Conservation (phyloP, 1,140 invertebrate genomes). For the Macrostomum lignano region DNA sequence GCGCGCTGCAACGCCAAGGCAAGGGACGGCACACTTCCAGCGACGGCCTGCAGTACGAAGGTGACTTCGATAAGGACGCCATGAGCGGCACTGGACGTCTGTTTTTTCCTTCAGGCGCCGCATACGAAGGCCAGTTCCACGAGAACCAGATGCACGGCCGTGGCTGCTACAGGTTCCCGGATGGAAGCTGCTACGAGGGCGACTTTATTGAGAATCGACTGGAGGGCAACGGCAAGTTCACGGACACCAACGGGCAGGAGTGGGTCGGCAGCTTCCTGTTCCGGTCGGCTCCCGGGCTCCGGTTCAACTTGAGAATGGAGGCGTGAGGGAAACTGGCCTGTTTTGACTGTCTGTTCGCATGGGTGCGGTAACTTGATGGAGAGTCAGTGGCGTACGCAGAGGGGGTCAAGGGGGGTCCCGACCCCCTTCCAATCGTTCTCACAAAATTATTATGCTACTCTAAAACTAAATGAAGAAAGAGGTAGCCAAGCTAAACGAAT, state of each 20-base stretch:
- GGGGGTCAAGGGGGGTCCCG: too few relatives aligned
- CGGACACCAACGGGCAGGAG: constrained; percentile 17
- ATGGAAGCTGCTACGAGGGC: constrained; percentile 22
- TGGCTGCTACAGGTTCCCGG: constrained; percentile 23
- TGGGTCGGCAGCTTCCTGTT: too few relatives aligned
- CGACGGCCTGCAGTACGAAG: constrained; percentile 19
- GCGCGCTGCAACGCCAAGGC: constrained; percentile 16
- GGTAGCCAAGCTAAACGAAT: too few relatives aligned
- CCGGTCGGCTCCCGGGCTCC: too few relatives aligned
- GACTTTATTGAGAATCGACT: constrained; percentile 23
- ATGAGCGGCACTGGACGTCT: constrained; percentile 21
- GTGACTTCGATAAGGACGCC: constrained; percentile 18
- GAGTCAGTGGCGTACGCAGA: too few relatives aligned
- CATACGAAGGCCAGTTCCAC: constrained; percentile 19
- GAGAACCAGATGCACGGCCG: constrained; percentile 24
- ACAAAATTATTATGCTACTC: too few relatives aligned
- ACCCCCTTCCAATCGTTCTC: too few relatives aligned
- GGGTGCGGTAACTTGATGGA: too few relatives aligned
- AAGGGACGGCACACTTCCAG: constrained; percentile 14
- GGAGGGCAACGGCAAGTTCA: constrained; percentile 19
- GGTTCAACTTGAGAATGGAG: too few relatives aligned
- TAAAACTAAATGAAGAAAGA: too few relatives aligned
- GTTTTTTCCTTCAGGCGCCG: constrained; percentile 23
- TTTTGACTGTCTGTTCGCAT: too few relatives aligned
- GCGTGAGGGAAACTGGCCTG: too few relatives aligned